phyloP scores from a whole-genome alignment of 2,888 invertebrate species.

The Aphodius sticticus region DNA sequence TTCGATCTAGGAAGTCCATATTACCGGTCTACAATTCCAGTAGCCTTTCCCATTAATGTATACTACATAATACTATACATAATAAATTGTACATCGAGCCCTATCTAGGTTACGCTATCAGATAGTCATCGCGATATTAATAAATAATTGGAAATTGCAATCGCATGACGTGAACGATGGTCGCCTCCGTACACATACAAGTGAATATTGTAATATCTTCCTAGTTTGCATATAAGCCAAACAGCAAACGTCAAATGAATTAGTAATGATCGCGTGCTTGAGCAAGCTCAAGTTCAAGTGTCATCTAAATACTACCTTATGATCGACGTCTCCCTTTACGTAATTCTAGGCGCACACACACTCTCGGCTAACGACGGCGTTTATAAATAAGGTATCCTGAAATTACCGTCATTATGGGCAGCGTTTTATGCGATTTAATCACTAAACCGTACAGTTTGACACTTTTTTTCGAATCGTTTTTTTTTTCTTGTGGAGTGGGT shows the following conservation, averaged over 20 bases:
- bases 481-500: neutral
- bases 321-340: neutral
- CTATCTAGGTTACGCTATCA: neutral
- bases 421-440: neutral
- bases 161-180: neutral
- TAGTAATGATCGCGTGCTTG: neutral
- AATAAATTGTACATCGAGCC: neutral
- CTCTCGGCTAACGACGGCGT: neutral
- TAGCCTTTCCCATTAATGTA: neutral
- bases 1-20: no score
- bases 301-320: neutral
- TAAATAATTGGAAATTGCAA: neutral
- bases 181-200: neutral
- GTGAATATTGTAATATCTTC: neutral
- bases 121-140: neutral
- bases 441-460: neutral
- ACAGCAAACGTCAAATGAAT: neutral
- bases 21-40: no score
- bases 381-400: neutral
- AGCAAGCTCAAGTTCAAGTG: neutral
- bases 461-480: neutral
- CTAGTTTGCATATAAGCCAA: neutral
- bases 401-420: neutral
- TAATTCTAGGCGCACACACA: neutral
- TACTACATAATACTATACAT: neutral